phyloP scores from a whole-genome alignment of 2,797 vertebrate genomes.

The Paguma larvata region DNA sequence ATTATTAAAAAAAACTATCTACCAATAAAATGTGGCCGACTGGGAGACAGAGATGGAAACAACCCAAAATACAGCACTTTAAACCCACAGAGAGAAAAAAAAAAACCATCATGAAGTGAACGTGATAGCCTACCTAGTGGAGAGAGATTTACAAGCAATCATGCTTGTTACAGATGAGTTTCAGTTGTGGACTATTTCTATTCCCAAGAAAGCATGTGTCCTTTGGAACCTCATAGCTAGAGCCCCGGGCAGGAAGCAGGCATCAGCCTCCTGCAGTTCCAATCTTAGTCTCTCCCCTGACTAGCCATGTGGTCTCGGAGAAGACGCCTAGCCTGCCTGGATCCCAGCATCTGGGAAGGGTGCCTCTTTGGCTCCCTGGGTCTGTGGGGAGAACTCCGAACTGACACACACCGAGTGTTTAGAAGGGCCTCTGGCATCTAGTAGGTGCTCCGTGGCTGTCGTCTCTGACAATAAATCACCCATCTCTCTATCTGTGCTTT shows the following conservation, averaged over 20 bases:
- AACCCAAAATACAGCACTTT: not conserved
- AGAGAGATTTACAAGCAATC: not conserved
- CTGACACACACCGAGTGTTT: rapidly evolving
- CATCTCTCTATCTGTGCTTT: not conserved
- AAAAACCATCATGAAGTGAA: rapidly evolving
- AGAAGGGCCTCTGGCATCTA: not conserved
- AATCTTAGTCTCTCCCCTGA: not conserved
- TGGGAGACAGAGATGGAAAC: not conserved
- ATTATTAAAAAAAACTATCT: not conserved
- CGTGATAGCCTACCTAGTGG: not conserved
- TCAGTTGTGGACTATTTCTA: not conserved
- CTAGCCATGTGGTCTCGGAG: not conserved
- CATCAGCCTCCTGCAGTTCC: too few relatives aligned
- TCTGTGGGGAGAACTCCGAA: not conserved
- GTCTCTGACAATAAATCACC: not conserved
- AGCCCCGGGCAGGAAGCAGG: not conserved
- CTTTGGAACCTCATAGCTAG: not conserved
- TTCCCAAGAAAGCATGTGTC: not conserved
- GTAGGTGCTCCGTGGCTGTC: not conserved
- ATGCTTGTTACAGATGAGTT: not conserved
- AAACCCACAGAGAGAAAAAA: not conserved
- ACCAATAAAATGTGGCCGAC: not conserved
- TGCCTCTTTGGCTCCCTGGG: not conserved
- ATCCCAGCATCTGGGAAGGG: not conserved
- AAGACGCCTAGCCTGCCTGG: not conserved